phyloP scores from a whole-genome alignment of 2,113 vertebrate species.

The Galbula dea region DNA sequence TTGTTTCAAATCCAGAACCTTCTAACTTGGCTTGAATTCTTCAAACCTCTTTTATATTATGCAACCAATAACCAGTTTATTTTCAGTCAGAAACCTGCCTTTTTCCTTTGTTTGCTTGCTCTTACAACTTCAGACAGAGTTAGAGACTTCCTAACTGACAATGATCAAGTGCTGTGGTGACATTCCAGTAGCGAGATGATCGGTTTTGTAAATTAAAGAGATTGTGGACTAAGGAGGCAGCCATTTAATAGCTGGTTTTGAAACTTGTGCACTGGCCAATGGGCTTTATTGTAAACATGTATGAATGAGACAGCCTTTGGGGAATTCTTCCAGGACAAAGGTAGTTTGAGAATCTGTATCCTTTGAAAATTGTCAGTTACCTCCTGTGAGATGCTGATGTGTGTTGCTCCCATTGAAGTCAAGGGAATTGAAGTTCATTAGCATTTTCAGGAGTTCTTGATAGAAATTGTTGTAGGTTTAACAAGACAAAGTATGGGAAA shows the following conservation, averaged over 20 bases:
- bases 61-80: constrained; percentile 53
- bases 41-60: constrained; percentile 47
- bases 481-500: neutral
- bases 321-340: constrained; percentile 24
- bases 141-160: constrained; percentile 26
- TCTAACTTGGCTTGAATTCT: constrained; percentile 61
- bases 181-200: constrained; percentile 37
- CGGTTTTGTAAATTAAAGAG: constrained; percentile 60
- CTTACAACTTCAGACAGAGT: neutral
- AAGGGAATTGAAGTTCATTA: neutral
- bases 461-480: neutral
- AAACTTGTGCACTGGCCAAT: constrained; percentile 58
- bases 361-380: constrained; percentile 14
- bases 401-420: neutral
- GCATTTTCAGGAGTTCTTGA: neutral
- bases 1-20: constrained; percentile 69
- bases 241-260: constrained; percentile 55
- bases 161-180: constrained; percentile 54
- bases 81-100: constrained; percentile 15
- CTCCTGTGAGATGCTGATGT: constrained; percentile 4
- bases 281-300: constrained; percentile 43
- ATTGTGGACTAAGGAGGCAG: constrained; percentile 7
- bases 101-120: constrained; percentile 30
- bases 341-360: constrained; percentile 3
- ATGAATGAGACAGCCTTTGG: neutral